phyloP scores from a whole-genome alignment of 1,140 invertebrate species.

The Tetramorium simillimum region DNA sequence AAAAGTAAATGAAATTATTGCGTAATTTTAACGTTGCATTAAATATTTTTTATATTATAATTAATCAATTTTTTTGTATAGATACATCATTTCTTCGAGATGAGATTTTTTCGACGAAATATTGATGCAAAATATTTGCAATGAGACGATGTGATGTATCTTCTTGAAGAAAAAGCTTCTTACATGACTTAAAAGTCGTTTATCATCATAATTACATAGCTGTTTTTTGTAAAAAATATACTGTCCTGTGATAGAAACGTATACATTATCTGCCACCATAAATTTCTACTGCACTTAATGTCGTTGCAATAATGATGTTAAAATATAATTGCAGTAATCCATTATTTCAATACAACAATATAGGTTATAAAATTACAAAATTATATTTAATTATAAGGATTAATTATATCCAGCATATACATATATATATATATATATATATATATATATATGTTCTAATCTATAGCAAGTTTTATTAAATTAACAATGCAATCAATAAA shows the following conservation, averaged over 20 bases:
- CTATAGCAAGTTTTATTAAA: not conserved
- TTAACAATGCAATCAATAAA: not conserved
- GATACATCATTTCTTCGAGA: not conserved
- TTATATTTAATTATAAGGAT: not conserved
- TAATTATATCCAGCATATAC: not conserved
- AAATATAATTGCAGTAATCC: not conserved
- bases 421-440: too few species aligned
- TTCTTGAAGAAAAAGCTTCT: not conserved
- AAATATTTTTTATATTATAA: not conserved
- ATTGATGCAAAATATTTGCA: not conserved
- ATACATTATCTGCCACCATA: conserved; percentile 3
- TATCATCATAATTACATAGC: conserved; percentile 2
- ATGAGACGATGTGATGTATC: not conserved
- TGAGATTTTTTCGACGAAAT: not conserved
- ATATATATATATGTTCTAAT: not conserved
- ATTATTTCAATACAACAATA: not conserved
- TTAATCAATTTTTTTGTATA: not conserved
- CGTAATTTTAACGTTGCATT: not conserved
- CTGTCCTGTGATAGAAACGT: not conserved
- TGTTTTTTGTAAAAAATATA: not conserved
- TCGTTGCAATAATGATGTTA: not conserved
- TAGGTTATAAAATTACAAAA: not conserved
- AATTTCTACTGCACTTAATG: not conserved
- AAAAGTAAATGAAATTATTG: not conserved
- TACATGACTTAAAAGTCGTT: not conserved